phyloP scores from a whole-genome alignment of 2,113 vertebrate species.

The Leiothrix lutea region DNA sequence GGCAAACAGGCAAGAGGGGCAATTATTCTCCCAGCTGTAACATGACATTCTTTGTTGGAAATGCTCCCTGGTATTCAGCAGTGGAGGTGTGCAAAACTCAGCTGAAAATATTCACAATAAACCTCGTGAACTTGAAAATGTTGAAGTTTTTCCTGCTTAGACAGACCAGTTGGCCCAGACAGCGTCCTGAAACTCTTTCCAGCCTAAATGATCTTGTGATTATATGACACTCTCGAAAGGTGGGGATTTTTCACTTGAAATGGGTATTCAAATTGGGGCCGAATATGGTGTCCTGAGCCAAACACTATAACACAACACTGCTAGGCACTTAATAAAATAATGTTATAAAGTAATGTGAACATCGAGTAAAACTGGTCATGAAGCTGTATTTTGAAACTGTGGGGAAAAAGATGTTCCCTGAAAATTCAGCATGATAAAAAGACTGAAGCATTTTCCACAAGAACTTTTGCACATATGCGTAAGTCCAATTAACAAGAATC shows the following conservation, averaged over 20 bases:
- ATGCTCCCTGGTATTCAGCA: background rate
- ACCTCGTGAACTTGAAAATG: background rate
- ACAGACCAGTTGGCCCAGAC: background rate
- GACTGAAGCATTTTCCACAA: background rate
- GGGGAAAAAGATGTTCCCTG: accelerated
- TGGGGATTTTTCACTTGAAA: background rate
- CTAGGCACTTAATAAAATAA: background rate
- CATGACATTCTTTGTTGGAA: background rate
- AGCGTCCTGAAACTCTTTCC: background rate
- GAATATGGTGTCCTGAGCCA: background rate
- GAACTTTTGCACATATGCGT: background rate
- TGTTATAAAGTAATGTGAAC: background rate
- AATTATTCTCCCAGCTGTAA: background rate
- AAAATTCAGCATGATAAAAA: background rate
- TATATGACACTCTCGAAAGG: background rate
- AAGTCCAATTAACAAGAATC: background rate
- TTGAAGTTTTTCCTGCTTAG: background rate
- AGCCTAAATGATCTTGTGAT: background rate
- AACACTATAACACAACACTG: background rate
- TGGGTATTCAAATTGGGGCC: background rate
- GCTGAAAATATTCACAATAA: background rate
- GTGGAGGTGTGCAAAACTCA: background rate
- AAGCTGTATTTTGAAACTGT: background rate
- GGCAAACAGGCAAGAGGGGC: background rate
- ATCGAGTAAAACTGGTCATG: background rate